Evolutionary conservation across 2,113 vertebrate species (phyloP).

Genomic region (Oplegnathus fasciatus): DNA sequence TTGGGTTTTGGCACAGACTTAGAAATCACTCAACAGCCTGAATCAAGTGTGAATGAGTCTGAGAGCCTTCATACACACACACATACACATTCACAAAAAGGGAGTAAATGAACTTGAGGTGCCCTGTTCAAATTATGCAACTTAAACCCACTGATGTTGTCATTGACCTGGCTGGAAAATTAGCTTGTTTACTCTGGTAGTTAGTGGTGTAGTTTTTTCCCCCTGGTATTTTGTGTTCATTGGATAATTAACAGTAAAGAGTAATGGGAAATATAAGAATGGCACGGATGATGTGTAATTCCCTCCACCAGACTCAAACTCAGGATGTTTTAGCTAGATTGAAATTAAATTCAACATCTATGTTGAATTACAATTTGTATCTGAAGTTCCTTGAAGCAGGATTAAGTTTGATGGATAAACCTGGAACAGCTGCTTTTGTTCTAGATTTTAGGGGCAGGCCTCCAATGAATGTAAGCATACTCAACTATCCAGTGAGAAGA

Average conservation of each 20-base stretch:
- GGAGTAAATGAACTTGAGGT: slow-evolving; percentile 34
- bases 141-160: slow-evolving; percentile 12
- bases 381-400: neutral
- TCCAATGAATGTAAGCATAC: neutral
- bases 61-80: slow-evolving; percentile 13
- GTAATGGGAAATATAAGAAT: slow-evolving; percentile 1
- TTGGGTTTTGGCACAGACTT: slow-evolving; percentile 42
- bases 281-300: neutral
- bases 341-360: neutral
- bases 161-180: slow-evolving; percentile 10
- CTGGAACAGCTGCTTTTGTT: neutral
- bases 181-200: neutral
- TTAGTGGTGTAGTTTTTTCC: slow-evolving; percentile 9
- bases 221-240: neutral
- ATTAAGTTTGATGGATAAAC: neutral
- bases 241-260: neutral
- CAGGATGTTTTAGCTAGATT: neutral
- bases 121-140: slow-evolving; percentile 41
- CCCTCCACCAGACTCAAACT: neutral
- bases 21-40: slow-evolving; percentile 55
- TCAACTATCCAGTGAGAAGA: neutral
- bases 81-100: neutral
- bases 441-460: neutral
- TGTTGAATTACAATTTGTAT: slow-evolving; percentile 1
- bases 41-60: slow-evolving; percentile 23